phyloP scores from a whole-genome alignment of 2,113 vertebrate species.

The Excalfactoria chinensis region DNA sequence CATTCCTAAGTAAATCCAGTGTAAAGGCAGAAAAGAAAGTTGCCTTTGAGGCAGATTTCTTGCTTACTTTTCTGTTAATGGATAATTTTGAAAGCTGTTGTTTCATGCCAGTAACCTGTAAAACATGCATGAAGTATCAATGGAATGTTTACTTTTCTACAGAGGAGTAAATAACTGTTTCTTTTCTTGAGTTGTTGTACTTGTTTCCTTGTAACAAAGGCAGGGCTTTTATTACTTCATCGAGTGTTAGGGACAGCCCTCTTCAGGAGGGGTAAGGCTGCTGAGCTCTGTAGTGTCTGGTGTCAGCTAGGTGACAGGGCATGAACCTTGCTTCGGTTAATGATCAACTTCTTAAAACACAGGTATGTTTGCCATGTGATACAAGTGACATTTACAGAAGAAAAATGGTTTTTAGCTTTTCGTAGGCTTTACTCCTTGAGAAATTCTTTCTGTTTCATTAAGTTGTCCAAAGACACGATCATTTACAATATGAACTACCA shows the following conservation, averaged over 20 bases:
- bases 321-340: background rate
- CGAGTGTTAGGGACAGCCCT: background rate
- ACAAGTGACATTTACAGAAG: background rate
- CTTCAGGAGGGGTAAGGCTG: background rate
- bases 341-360: background rate
- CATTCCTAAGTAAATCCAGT: background rate
- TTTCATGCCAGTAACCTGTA: constrained; percentile 11
- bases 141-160: background rate
- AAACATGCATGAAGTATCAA: background rate
- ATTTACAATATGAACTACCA: background rate
- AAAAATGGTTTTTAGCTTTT: background rate
- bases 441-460: background rate
- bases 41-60: background rate
- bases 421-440: background rate
- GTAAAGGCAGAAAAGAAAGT: background rate
- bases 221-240: background rate
- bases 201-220: background rate
- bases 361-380: background rate
- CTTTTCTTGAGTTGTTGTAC: background rate
- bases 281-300: background rate
- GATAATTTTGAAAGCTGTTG: constrained; percentile 8
- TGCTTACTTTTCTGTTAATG: constrained; percentile 36
- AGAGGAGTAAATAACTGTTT: background rate
- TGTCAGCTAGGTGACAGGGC: background rate
- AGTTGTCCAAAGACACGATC: background rate